These are phyloP conservation scores for Acanthosepion lycidas DNA, from an alignment of 2,888 invertebrate genomes.

Conservation along the genomic window DNA sequence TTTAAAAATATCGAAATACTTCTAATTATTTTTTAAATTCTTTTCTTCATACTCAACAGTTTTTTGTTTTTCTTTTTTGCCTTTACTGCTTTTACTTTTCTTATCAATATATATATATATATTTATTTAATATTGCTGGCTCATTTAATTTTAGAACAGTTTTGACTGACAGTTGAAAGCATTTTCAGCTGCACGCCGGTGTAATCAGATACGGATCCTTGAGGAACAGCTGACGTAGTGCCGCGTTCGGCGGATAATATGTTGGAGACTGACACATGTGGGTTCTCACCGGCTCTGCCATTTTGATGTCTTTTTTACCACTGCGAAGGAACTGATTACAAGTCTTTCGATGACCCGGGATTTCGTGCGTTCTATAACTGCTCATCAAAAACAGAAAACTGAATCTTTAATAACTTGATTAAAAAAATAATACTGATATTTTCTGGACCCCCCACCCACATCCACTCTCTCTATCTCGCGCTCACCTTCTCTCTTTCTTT, in stretches of 20 bases:
- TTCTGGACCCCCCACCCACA: too few species aligned
- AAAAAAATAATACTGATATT: not conserved
- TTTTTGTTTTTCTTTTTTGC: not conserved
- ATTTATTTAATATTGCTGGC: not conserved
- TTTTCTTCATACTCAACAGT: not conserved
- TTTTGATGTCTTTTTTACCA: not conserved
- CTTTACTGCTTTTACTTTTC: not conserved
- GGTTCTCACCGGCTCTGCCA: not conserved
- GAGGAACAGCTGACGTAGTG: not conserved
- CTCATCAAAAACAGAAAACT: not conserved
- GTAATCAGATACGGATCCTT: not conserved
- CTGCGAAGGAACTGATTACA: too few species aligned
- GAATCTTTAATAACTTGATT: not conserved
- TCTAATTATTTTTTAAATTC: not conserved
- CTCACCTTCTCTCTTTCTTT: too few species aligned
- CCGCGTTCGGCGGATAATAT: not conserved
- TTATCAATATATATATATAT: not conserved
- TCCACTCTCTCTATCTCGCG: too few species aligned
- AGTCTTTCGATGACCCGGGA: not conserved
- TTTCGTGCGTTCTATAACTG: not conserved
- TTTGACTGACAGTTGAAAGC: not conserved
- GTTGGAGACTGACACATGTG: not conserved
- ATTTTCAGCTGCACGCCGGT: not conserved
- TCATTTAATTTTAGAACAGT: not conserved
- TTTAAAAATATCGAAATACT: not conserved